Percentiles rank a stretch among this genome's conserved stretches.
These are phyloP conservation scores for Pocillopora verrucosa DNA, from an alignment of 64 coral and sea anemone species.

Conservation along the genomic window DNA sequence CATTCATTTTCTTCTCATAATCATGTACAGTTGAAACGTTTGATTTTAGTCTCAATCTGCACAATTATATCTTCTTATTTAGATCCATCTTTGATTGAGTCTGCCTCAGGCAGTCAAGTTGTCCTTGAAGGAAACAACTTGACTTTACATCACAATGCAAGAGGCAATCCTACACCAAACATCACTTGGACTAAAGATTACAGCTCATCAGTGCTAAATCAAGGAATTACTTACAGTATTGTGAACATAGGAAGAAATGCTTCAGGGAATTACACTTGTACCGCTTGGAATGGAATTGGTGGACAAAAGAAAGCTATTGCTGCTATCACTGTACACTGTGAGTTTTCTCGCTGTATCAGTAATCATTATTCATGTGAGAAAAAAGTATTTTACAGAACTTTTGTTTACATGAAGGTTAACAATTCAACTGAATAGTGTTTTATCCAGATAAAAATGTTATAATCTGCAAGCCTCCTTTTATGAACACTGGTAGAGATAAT, in stretches of 20 bases:
- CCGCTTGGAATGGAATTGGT: slow-evolving; percentile 54
- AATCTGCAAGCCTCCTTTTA: too few relatives aligned
- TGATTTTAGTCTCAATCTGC: background rate
- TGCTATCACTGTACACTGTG: slow-evolving; percentile 48
- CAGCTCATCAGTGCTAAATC: background rate
- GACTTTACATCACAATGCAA: slow-evolving; percentile 53
- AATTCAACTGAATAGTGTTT: too few relatives aligned
- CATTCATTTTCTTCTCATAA: background rate
- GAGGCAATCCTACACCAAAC: slow-evolving; percentile 59
- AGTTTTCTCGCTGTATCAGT: background rate
- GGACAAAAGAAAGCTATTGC: background rate
- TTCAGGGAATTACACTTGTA: slow-evolving; percentile 41
- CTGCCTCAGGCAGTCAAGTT: slow-evolving; percentile 7
- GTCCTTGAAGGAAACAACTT: slow-evolving; percentile 29
- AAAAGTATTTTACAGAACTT: background rate
- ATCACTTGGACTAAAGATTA: slow-evolving; percentile 51
- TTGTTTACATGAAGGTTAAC: too few relatives aligned
- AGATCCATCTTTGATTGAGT: slow-evolving; percentile 19
- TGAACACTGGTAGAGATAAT: too few relatives aligned
- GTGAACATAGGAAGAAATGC: slow-evolving; percentile 11
- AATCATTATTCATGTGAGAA: background rate
- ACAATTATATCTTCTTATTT: background rate
- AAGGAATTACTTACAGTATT: slow-evolving; percentile 11
- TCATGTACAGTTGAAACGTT: background rate
- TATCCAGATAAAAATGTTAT: too few relatives aligned